A percentile compares a stretch with the other conserved stretches of the same genome.
Evolutionary conservation across 2,797 vertebrate species (phyloP).

Genomic region (Muraenolepis orangiensis): DNA sequence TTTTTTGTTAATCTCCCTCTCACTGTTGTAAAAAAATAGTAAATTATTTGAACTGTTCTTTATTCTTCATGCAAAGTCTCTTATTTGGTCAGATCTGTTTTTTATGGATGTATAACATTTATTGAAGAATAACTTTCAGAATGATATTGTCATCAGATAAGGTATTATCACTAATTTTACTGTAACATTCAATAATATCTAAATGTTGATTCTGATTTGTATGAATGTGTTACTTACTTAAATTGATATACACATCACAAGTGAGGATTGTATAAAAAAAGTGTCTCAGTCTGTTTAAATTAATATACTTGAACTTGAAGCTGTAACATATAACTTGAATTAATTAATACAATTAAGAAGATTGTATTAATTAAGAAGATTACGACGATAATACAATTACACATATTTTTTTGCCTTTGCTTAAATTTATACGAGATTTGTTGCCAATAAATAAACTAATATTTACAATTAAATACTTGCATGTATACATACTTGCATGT

Average conservation of each 20-base stretch:
- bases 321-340: neutral
- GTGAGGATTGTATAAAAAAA: neutral
- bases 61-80: conserved; percentile 23
- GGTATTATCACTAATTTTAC: neutral
- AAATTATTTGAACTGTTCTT: neutral
- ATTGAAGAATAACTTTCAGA: conserved; percentile 49
- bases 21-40: conserved; percentile 1
- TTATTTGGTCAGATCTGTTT: too few species aligned
- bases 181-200: neutral
- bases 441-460: neutral
- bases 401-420: neutral
- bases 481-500: neutral
- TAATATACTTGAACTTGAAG: neutral
- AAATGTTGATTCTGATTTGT: neutral
- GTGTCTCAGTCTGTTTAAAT: too few species aligned
- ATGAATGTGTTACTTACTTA: neutral
- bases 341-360: neutral
- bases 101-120: conserved; percentile 30
- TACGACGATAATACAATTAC: too few species aligned
- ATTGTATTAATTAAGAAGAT: neutral
- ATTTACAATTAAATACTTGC: neutral
- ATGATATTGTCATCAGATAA: conserved; percentile 11
- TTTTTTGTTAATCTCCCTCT: conserved; percentile 4
- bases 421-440: neutral
- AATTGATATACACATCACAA: too few species aligned